Conservation (phyloP, 1,140 invertebrate species). For the Zaprionus lachaisei region DNA sequence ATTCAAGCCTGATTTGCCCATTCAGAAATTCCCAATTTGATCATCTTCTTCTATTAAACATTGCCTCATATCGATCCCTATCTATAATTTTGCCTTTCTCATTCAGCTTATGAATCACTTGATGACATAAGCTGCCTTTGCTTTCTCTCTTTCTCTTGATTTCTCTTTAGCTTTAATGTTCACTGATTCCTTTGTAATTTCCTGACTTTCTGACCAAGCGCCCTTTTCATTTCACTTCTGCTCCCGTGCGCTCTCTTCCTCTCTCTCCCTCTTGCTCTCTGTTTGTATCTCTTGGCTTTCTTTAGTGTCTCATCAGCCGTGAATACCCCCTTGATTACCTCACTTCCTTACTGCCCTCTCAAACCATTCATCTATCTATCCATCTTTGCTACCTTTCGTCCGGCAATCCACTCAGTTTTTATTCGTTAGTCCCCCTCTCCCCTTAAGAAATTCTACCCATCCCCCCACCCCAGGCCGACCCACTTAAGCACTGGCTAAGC, state of each 20-base stretch:
- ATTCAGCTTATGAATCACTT: neutral
- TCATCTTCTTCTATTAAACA: neutral
- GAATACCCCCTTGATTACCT: slow-evolving; percentile 25
- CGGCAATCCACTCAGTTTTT: slow-evolving; percentile 75
- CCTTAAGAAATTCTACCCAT: neutral
- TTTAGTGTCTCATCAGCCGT: slow-evolving; percentile 17
- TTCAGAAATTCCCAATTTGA: neutral
- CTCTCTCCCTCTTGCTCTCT: neutral
- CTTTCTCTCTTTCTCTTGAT: neutral
- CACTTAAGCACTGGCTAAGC: slow-evolving; percentile 12
- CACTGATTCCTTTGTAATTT: slow-evolving; percentile 28
- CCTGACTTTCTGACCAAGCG: slow-evolving; percentile 12
- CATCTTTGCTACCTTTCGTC: slow-evolving; percentile 11
- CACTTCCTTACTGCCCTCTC: neutral
- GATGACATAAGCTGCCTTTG: neutral
- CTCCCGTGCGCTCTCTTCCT: neutral
- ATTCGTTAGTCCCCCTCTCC: slow-evolving; percentile 48
- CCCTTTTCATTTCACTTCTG: neutral
- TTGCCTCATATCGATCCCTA: neutral
- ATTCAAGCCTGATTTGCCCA: too few relatives aligned
- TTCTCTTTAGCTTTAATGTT: neutral
- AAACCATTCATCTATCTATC: neutral
- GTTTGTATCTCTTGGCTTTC: neutral
- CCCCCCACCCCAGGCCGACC: neutral
- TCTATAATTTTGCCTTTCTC: neutral